phyloP scores from a whole-genome alignment of 1,140 invertebrate species.

The Meloidogyne hapla region DNA sequence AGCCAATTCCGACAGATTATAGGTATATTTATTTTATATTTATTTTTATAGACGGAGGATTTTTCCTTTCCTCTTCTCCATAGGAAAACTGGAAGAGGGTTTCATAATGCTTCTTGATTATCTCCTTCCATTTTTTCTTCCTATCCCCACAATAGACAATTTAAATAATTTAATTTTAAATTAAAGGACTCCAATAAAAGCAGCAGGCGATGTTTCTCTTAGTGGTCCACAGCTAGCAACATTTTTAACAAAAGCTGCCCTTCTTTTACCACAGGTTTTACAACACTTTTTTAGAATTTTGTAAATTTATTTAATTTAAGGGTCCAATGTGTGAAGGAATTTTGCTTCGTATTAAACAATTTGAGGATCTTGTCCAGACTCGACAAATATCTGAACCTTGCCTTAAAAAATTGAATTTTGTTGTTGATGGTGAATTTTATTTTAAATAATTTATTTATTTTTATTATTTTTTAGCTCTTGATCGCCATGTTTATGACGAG shows the following conservation, averaged over 20 bases:
- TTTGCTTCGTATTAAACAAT: conserved; percentile 46
- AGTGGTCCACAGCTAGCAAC: conserved; percentile 47
- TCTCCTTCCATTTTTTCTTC: not conserved
- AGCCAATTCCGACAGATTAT: conserved; percentile 24
- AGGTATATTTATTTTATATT: conserved; percentile 26
- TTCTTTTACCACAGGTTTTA: conserved; percentile 40
- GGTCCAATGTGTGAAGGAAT: conserved; percentile 52
- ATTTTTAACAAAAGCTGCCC: conserved; percentile 51
- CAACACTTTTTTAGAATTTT: not conserved
- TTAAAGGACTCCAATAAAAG: conserved; percentile 44
- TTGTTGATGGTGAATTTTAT: conserved; percentile 47
- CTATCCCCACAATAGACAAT: not conserved
- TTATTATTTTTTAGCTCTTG: conserved; percentile 42
- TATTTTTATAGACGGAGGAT: too few relatives aligned
- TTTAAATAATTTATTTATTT: not conserved
- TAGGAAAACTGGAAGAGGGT: too few relatives aligned
- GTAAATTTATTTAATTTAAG: conserved; percentile 27
- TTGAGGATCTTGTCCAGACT: conserved; percentile 39
- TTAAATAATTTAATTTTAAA: conserved; percentile 1
- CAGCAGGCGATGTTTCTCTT: conserved; percentile 55
- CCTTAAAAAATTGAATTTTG: conserved; percentile 54
- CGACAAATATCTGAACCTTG: conserved; percentile 46
- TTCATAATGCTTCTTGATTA: too few relatives aligned
- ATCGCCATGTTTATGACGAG: conserved; percentile 51
- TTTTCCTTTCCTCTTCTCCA: too few relatives aligned